Conservation (phyloP, 2,113 vertebrate species). For the Aegypius monachus region DNA sequence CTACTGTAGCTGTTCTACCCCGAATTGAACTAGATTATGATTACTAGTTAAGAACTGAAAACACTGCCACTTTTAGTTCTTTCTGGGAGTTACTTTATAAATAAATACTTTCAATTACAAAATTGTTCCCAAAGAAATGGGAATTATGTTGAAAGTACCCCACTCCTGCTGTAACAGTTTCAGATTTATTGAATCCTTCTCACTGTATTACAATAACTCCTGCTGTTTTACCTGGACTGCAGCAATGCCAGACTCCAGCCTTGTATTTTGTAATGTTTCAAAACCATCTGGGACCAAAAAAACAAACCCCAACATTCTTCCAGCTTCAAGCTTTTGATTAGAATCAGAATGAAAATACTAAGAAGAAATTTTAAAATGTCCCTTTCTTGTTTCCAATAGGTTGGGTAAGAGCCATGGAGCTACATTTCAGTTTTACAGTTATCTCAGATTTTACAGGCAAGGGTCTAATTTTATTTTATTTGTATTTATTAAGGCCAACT, state of each 20-base stretch:
- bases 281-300: background rate
- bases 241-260: constrained; percentile 8
- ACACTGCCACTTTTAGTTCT: constrained; percentile 36
- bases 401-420: background rate
- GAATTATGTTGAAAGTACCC: constrained; percentile 51
- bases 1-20: background rate
- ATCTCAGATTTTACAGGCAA: background rate
- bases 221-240: constrained; percentile 62
- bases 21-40: constrained; percentile 57
- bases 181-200: constrained; percentile 51
- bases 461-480: background rate
- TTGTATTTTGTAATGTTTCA: constrained; percentile 30
- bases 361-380: background rate
- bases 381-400: background rate
- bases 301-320: background rate
- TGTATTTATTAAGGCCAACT: background rate
- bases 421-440: background rate
- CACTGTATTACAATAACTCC: constrained; percentile 42
- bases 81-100: constrained; percentile 46
- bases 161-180: constrained; percentile 38
- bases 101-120: constrained; percentile 67
- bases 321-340: background rate
- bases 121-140: constrained; percentile 60
- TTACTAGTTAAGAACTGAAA: constrained; percentile 60
- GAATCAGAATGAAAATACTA: background rate